phyloP scores from a whole-genome alignment of 2,888 invertebrate species.

The Andrena praecox region DNA sequence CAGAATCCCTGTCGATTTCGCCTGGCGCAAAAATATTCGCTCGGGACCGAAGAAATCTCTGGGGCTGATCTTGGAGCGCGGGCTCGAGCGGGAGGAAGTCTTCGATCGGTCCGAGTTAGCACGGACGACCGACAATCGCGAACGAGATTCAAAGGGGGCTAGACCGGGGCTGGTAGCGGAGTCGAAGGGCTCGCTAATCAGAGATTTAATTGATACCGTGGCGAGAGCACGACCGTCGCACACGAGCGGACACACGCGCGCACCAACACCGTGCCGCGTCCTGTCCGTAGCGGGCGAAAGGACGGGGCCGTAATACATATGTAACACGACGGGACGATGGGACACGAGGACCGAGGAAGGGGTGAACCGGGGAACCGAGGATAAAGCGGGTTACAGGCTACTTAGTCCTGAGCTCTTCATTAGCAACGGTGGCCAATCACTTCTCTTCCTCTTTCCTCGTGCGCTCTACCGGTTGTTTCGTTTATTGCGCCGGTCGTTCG shows the following conservation, averaged over 20 bases:
- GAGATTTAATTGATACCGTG: constrained; percentile 82
- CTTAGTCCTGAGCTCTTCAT: constrained; percentile 82
- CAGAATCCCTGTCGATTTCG: not conserved
- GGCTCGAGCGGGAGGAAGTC: constrained; percentile 50
- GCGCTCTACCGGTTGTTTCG: constrained; percentile 60
- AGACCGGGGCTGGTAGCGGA: constrained; percentile 64
- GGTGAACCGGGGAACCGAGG: constrained; percentile 61
- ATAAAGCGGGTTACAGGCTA: constrained; percentile 78
- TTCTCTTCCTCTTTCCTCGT: constrained; percentile 55
- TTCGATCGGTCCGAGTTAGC: constrained; percentile 71
- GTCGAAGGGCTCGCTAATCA: constrained; percentile 80
- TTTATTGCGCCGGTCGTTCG: constrained; percentile 62
- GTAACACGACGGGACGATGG: constrained; percentile 77
- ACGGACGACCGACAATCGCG: constrained; percentile 70
- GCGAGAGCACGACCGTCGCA: constrained; percentile 76
- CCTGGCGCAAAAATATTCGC: constrained; percentile 44
- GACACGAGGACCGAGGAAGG: constrained; percentile 66
- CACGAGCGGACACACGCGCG: constrained; percentile 54
- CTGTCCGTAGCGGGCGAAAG: constrained; percentile 71
- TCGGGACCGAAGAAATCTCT: constrained; percentile 45
- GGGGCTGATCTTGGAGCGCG: constrained; percentile 49
- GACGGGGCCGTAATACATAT: constrained; percentile 80
- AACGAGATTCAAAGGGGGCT: constrained; percentile 75
- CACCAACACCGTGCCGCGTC: constrained; percentile 41
- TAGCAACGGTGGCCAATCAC: constrained; percentile 77